Base-by-base conservation (phyloP, 2,888 invertebrate genomes). In the Oligia fasciuncula region DNA sequence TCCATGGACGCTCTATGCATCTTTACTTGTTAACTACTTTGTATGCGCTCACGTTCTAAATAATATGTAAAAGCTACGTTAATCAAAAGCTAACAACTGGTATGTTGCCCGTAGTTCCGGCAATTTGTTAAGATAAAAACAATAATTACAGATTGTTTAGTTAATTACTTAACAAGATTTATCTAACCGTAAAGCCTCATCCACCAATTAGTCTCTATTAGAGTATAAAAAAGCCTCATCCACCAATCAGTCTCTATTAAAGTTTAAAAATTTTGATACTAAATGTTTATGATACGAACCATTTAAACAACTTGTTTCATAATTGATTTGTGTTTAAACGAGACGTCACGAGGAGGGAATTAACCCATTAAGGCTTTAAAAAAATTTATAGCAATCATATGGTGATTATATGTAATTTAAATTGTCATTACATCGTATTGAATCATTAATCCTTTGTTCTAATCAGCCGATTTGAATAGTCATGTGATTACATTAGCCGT, bases 371-470 rank as follows among this genome's bases (percentile, higher is more conserved):
- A n/a, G 14, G 43, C 23, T 54, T 57, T 62, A 43, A 80, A 85
- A 81, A 69, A 72, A 63, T 6, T 6, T 73, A 68, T 62, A 54
- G 77, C 29, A 77, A 81, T 81, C 54, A 84, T n/a, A 73, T 77
- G 85, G 77, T 72, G 62, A 85, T 85, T 70, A 65, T 69, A 86
- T 76, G 73, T 73, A 80, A 85, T 83, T 83, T 79, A 79, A 77
- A 85, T 79, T 76, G 76, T 8, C 81, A 74, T 85, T 68, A 66
- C 74, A 71, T 68, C 19, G 46, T 35, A 68, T 85, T 85, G 74
- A 79, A 82, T 83, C 85, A 85, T 77, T 69, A 62, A 83, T 73
- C 77, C 86, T 86, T 85, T 86, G 80, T 86, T 76, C 49, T 76
- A 76, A 85, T 74, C 70, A 72, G 35, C 13, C n/a, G 65, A 66